Conservation (phyloP, 1,140 invertebrate genomes). For the Antheraea mylitta region DNA sequence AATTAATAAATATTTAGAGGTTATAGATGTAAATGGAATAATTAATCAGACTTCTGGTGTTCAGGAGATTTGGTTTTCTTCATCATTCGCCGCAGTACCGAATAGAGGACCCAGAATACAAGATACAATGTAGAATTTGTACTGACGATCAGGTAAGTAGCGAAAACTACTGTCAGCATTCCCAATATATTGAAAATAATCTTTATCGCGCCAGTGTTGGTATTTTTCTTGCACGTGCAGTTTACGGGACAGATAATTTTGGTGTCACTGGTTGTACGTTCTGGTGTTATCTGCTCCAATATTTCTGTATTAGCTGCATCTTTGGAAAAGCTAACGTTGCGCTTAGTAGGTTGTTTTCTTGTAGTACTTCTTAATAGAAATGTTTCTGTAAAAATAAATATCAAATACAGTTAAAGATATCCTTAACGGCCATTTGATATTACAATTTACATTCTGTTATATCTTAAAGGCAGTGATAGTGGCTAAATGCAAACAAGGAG, state of each 20-base stretch:
- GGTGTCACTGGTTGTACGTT: background rate
- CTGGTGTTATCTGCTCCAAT: background rate
- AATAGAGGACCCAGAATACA: conserved; percentile 61
- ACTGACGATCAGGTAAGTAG: conserved; percentile 58
- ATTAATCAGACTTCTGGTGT: conserved; percentile 33
- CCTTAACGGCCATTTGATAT: background rate
- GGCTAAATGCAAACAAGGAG: too few relatives aligned
- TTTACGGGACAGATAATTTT: conserved; percentile 35
- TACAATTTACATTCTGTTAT: too few relatives aligned
- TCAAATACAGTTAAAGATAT: too few relatives aligned
- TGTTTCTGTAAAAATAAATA: background rate
- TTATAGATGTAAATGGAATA: background rate
- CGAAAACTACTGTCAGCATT: conserved; percentile 51
- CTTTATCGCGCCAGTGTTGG: conserved; percentile 17
- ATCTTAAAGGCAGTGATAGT: too few relatives aligned
- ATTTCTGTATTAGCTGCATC: background rate
- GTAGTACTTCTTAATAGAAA: background rate
- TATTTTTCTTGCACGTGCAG: conserved; percentile 38
- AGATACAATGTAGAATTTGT: conserved; percentile 61
- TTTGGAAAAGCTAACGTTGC: background rate
- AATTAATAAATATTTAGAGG: background rate
- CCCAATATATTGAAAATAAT: conserved; percentile 50
- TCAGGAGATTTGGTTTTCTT: conserved; percentile 34
- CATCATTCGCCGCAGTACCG: conserved; percentile 56
- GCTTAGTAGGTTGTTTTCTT: background rate